Evolutionary conservation across 2,113 vertebrate genomes (phyloP), one percentile per base, ranked within the genome.

Genomic region (Elachura formosa): DNA sequence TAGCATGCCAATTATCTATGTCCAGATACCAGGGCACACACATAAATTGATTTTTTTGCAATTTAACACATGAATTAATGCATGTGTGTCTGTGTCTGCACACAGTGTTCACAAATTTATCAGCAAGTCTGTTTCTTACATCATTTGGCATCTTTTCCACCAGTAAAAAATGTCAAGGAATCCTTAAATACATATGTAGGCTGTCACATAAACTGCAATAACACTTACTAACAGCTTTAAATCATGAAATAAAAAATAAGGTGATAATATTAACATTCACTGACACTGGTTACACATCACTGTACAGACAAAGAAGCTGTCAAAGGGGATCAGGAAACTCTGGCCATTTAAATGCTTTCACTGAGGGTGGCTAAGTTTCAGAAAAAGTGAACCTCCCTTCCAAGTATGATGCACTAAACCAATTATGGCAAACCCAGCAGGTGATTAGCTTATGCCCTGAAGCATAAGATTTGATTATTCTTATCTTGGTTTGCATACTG

Each of bases 391-490:
- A 63, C 67, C 78, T 93, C 72, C 84, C 75, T 55, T 86, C 87
- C 90, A 43, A 74, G 46, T 41, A 93, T 16, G 91, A 91, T 45
- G 87, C 84, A 45, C 78, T 87, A 94, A 95, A 91, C 55, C 91
- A 95, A 97, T 96, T 95, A 94, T 24, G 34, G 55, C 79, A 41
- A 90, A 80, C 82, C 43, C 82, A 94, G 91, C 91, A 96, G 87
- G 82, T 96, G 96, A 96, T 93, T 96, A 94, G 93, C 72, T 93
- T 74, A 95, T 77, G 91, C 91, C 90, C 84, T 91, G 93, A 95
- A 94, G 96, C 94, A 96, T 95, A 81, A 91, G 89, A 97, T 94
- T 92, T 87, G 91, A 96, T 95, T 96, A 95, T 94, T 94, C 84
- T 95, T 94, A 94, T 93, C 93, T 93, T 80, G 43, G 74, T 91